Base-by-base conservation (phyloP, 2,113 vertebrate species). In the Haemorhous mexicanus region DNA sequence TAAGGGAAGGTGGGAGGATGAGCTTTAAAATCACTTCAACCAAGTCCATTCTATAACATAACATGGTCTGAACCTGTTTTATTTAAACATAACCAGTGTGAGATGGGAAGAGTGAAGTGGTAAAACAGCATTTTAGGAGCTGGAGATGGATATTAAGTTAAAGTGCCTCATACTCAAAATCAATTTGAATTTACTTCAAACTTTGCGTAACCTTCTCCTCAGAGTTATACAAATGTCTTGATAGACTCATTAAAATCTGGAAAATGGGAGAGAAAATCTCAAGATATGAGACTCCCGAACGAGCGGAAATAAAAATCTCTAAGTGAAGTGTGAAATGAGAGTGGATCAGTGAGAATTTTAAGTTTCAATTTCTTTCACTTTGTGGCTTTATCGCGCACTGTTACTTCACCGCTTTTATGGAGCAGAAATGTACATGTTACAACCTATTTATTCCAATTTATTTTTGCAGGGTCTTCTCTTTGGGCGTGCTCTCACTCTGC, bases 131-230 rank as follows among this genome's bases (percentile, higher is more conserved):
- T 69, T 95, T 49, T 13, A 84, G 44, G 55, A 68, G 49, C 27
- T 1, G 59, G 66, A 84, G 89, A 61, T 87, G 59, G 53, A 46
- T 41, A 64, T 91, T 82, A 76, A 91, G 41, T 61, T 77, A 58
- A 96, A 94, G 50, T 46, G 43, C 58, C 68, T 78, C 43, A 58
- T 84, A 41, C 66, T 92, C 84, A 91, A 84, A 94, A 87, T 68
- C 74, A 87, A 82, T 95, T 91, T 89, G 87, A 85, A 93, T 95
- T 94, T 93, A 62, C 63, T 85, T 94, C 94, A 95, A 77, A 79
- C 89, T 97, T 95, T 95, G 84, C 70, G 79, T 89, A 96, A 95
- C 94, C 81, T 96, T 91, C 77, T 94, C 74, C 56, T 91, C 53
- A 43, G 78, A 46, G 78, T 89, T 89, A 64, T 35, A 79, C 81